Conservation (phyloP, 2,888 invertebrate genomes). For the Polydrusus cervinus region DNA sequence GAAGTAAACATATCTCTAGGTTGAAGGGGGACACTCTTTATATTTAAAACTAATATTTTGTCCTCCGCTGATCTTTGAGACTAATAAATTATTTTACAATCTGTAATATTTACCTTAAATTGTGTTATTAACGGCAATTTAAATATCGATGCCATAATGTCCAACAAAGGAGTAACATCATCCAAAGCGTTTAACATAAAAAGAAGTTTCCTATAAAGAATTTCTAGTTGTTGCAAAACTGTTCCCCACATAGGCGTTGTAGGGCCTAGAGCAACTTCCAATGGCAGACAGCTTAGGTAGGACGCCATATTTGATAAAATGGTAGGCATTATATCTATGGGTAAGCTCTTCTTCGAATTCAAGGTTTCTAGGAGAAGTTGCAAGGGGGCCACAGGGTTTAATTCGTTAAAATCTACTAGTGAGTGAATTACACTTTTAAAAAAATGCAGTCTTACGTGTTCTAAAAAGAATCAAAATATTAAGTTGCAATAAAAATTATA, state of each 20-base stretch:
- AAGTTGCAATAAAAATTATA: too few species aligned
- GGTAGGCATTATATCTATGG: conserved; percentile 81
- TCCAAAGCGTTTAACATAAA: conserved; percentile 81
- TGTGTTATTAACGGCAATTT: conserved; percentile 88
- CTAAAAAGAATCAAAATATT: conserved; percentile 70
- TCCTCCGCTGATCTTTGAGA: too few species aligned
- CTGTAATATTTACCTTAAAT: conserved; percentile 81
- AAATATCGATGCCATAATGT: conserved; percentile 86
- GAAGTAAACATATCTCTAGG: too few species aligned
- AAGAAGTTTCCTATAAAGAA: conserved; percentile 85
- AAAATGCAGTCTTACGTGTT: conserved; percentile 85
- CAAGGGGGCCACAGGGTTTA: conserved; percentile 95
- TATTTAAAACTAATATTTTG: too few species aligned
- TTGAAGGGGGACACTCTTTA: too few species aligned
- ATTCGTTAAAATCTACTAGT: conserved; percentile 94
- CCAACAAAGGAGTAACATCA: conserved; percentile 80
- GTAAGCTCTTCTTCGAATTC: conserved; percentile 84
- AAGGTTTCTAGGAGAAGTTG: conserved; percentile 91
- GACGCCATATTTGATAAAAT: conserved; percentile 93
- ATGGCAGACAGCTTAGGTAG: conserved; percentile 93
- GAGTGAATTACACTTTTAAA: conserved; percentile 96
- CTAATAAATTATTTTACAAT: too few species aligned
- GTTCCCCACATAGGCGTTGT: conserved; percentile 85
- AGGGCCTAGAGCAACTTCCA: conserved; percentile 82
- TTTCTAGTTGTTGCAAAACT: conserved; percentile 90